Evolutionary conservation across 2,113 vertebrate species (phyloP).

Genomic region (Felis catus): DNA sequence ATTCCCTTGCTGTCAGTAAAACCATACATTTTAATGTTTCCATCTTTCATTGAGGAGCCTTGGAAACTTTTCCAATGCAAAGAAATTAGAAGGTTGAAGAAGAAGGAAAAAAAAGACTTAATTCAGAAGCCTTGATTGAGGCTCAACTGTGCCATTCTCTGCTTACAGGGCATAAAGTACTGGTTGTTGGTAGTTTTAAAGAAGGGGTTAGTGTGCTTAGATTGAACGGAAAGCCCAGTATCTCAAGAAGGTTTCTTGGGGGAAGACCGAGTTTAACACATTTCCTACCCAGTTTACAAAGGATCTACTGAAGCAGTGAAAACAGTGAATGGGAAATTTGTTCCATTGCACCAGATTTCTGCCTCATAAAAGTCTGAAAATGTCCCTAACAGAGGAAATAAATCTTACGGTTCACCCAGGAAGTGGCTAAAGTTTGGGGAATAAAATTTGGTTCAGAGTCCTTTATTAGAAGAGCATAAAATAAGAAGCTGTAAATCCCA

Average conservation of each 20-base stretch:
- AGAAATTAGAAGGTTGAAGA: not conserved
- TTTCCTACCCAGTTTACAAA: conserved; percentile 26
- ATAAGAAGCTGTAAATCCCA: not conserved
- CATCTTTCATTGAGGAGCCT: not conserved
- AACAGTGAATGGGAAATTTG: not conserved
- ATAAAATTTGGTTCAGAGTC: not conserved
- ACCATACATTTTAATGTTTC: conserved; percentile 24
- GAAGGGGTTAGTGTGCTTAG: conserved; percentile 41
- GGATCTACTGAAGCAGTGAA: not conserved
- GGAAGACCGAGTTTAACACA: not conserved
- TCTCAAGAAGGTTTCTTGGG: not conserved
- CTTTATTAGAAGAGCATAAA: not conserved
- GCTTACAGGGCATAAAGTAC: not conserved
- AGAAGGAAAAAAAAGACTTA: conserved; percentile 13
- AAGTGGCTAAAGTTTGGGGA: conserved; percentile 10
- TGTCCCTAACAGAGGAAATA: not conserved
- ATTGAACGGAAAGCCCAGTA: conserved; percentile 21
- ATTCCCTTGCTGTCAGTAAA: not conserved
- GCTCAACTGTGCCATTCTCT: not conserved
- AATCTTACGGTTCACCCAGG: not conserved
- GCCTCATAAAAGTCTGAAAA: not conserved
- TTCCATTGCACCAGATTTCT: not conserved
- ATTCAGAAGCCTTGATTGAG: not conserved
- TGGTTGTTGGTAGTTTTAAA: conserved; percentile 28
- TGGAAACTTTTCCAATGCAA: conserved; percentile 22